phyloP scores from a whole-genome alignment of 2,113 vertebrate genomes.

The Sinocyclocheilus grahami region DNA sequence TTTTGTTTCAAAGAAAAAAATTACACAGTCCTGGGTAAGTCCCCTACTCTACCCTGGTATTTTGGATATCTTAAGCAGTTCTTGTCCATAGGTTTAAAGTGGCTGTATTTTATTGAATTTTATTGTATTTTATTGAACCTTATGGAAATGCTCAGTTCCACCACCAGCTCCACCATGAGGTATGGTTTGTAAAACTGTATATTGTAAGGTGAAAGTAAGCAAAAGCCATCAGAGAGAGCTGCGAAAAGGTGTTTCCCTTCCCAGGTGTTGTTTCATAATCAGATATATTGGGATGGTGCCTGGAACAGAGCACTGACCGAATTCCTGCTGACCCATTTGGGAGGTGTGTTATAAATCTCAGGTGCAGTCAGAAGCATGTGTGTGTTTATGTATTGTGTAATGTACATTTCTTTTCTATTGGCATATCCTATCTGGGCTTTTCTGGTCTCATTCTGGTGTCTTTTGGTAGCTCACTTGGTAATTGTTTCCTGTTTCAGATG shows the following conservation, averaged over 20 bases:
- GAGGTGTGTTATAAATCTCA: slow-evolving; percentile 25
- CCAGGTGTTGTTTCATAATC: slow-evolving; percentile 38
- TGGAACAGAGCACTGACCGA: background rate
- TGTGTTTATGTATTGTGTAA: slow-evolving; percentile 23
- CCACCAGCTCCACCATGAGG: background rate
- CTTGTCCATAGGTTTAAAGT: too few species aligned
- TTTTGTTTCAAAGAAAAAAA: too few species aligned
- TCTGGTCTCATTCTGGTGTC: background rate
- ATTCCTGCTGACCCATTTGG: slow-evolving; percentile 34
- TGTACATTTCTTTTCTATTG: background rate
- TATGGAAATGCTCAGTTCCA: background rate
- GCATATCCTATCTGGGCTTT: background rate
- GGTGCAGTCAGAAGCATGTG: slow-evolving; percentile 11
- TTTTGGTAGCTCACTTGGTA: background rate
- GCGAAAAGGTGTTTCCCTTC: slow-evolving; percentile 13
- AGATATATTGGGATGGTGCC: slow-evolving; percentile 24
- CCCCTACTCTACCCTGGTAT: too few species aligned
- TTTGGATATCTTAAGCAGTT: too few species aligned
- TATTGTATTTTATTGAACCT: background rate
- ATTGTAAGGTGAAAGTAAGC: background rate
- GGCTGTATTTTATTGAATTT: background rate
- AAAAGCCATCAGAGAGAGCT: background rate
- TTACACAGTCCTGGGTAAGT: too few species aligned
- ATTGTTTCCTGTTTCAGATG: background rate
- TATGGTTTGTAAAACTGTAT: background rate